Evolutionary conservation across 2,888 invertebrate species (phyloP).

Genomic region (Sepiola atlantica): DNA sequence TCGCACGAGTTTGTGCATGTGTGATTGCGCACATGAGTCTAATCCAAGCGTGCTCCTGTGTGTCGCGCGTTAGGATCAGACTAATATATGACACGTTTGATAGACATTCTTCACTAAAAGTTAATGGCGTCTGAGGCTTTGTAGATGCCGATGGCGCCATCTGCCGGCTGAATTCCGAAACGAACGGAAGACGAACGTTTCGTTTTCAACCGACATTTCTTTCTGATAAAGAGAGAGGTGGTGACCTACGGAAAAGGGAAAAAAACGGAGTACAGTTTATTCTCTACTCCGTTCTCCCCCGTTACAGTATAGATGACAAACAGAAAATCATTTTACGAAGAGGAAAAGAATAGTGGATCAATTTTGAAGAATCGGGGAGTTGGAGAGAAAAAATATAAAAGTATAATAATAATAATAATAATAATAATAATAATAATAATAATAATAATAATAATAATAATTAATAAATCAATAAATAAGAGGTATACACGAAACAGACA

Average conservation of each 20-base stretch:
- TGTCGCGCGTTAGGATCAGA: slow-evolving; percentile 32
- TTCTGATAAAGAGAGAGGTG: not conserved
- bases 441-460: too few relatives aligned
- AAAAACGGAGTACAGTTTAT: not conserved
- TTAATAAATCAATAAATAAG: too few relatives aligned
- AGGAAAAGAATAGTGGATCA: too few relatives aligned
- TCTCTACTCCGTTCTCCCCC: too few relatives aligned
- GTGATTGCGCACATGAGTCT: not conserved
- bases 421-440: too few relatives aligned
- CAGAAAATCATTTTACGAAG: too few relatives aligned
- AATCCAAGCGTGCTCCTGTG: not conserved
- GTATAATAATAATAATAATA: too few relatives aligned
- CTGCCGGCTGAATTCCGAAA: not conserved
- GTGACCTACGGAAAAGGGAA: not conserved
- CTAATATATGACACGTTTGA: slow-evolving; percentile 11
- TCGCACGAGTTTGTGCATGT: not conserved
- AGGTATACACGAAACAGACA: too few relatives aligned
- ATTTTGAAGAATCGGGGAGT: too few relatives aligned
- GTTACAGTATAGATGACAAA: too few relatives aligned
- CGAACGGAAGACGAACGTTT: slow-evolving; percentile 14
- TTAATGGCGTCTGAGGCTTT: slow-evolving; percentile 32
- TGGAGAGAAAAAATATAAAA: too few relatives aligned
- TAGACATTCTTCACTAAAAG: not conserved
- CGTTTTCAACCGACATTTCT: not conserved
- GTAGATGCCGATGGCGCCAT: slow-evolving; percentile 18